A percentile compares a stretch with the other conserved stretches of the same genome.
Conservation (phyloP, 2,888 invertebrate genomes). For the Endotricha flammealis region DNA sequence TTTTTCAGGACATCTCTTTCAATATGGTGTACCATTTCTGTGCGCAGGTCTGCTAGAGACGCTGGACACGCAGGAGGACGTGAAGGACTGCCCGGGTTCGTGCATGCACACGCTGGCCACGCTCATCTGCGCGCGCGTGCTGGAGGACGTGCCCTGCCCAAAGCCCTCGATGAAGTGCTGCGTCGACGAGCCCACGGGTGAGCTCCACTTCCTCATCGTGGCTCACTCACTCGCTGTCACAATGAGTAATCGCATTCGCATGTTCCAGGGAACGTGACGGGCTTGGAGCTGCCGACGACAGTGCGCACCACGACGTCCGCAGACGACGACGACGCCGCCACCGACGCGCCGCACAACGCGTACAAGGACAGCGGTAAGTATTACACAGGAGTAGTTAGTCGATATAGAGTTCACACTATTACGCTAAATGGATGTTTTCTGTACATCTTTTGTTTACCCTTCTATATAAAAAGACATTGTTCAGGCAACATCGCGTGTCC, state of each 20-base stretch:
- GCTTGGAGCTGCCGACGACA: constrained; percentile 53
- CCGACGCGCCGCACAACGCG: constrained; percentile 50
- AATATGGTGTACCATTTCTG: no score
- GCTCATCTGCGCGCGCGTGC: constrained; percentile 90
- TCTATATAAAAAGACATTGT: no score
- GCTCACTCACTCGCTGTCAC: no score
- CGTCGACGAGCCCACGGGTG: constrained; percentile 84
- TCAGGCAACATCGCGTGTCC: constrained; percentile 81
- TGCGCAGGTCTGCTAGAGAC: constrained; percentile 87
- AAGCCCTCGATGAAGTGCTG: constrained; percentile 91
- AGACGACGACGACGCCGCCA: constrained; percentile 44
- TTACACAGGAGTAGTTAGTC: no score
- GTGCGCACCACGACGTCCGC: constrained; percentile 61
- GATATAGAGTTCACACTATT: no score
- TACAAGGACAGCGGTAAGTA: constrained; percentile 77
- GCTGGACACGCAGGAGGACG: constrained; percentile 89
- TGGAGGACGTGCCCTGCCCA: constrained; percentile 89
- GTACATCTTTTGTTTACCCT: no score
- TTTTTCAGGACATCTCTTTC: no score
- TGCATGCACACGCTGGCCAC: constrained; percentile 93
- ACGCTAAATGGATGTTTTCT: no score
- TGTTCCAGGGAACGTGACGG: constrained; percentile 53
- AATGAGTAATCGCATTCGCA: neutral
- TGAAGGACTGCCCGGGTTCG: constrained; percentile 92
- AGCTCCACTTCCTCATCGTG: no score